These are phyloP conservation scores for Genyomyrus donnyi DNA, from an alignment of 2,113 vertebrate species.

Conservation along the genomic window DNA sequence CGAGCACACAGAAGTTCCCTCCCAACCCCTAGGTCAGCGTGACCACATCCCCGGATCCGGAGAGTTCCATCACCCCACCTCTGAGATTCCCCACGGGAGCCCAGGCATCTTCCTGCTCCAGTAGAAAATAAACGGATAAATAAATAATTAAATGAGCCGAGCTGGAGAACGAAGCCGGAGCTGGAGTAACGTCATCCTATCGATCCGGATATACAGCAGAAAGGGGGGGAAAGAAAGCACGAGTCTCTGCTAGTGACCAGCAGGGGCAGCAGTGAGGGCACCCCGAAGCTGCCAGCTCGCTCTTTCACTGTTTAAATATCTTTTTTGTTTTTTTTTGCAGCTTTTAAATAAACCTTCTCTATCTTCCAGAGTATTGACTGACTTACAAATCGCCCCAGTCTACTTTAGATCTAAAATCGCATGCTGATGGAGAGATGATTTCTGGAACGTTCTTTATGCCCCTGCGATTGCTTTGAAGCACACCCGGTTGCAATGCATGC, in stretches of 20 bases:
- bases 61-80: background rate
- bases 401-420: background rate
- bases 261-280: background rate
- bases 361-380: background rate
- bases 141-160: background rate
- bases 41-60: background rate
- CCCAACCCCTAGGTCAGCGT: background rate
- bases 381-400: background rate
- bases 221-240: background rate
- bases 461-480: background rate
- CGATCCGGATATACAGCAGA: background rate
- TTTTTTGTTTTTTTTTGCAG: background rate
- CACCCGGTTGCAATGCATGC: background rate
- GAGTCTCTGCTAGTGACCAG: background rate
- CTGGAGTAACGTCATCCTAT: constrained; percentile 6
- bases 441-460: background rate
- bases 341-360: background rate
- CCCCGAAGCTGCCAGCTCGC: background rate
- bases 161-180: background rate
- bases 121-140: background rate
- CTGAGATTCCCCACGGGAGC: background rate
- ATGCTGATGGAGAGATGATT: background rate
- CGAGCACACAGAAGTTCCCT: background rate
- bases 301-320: background rate
- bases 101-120: background rate